phyloP scores from a whole-genome alignment of 2,888 invertebrate genomes.

The Hylaea fasciaria region DNA sequence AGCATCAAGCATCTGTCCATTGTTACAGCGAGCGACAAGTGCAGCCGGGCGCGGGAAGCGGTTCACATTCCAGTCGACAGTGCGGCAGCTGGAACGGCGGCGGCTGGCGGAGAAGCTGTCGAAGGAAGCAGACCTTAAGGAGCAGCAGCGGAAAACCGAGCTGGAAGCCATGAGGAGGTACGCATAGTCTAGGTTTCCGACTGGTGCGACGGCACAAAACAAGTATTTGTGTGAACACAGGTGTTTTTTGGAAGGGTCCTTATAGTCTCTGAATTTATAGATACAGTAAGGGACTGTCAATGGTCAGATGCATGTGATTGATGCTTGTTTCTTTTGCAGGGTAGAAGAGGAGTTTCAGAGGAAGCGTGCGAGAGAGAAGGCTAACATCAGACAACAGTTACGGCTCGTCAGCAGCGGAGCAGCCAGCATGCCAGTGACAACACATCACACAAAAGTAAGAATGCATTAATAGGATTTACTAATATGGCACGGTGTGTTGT shows the following conservation, averaged over 20 bases:
- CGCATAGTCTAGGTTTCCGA: not conserved
- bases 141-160: conserved; percentile 90
- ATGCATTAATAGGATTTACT: not conserved
- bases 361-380: conserved; percentile 91
- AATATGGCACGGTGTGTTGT: too few relatives aligned
- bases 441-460: conserved; percentile 68
- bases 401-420: conserved; percentile 88
- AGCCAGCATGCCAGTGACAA: conserved; percentile 83
- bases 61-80: conserved; percentile 94
- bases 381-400: conserved; percentile 90
- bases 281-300: too few relatives aligned
- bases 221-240: too few relatives aligned
- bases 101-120: conserved; percentile 90
- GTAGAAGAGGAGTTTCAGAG: conserved; percentile 95
- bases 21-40: conserved; percentile 65
- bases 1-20: conserved; percentile 3
- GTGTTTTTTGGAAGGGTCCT: too few relatives aligned
- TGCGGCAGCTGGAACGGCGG: conserved; percentile 91
- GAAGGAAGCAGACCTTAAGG: conserved; percentile 90
- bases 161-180: conserved; percentile 91
- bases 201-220: too few relatives aligned
- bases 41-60: conserved; percentile 81
- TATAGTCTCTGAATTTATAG: too few relatives aligned
- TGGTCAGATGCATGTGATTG: too few relatives aligned
- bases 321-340: conserved; percentile 57